phyloP scores from a whole-genome alignment of 23 tunicate species.

The Botrylloides violaceus region DNA sequence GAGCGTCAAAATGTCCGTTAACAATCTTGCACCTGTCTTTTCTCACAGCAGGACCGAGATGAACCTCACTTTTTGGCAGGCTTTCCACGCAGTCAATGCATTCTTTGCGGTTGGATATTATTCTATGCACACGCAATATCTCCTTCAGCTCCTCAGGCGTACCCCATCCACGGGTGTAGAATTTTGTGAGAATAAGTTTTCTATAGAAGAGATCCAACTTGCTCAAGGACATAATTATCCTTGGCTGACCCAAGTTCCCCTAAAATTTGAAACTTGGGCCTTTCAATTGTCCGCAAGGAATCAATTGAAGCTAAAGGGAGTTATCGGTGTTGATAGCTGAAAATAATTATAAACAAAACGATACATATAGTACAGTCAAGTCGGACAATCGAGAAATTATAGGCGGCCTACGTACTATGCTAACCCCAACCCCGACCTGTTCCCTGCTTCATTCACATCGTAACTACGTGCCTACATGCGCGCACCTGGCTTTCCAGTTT shows the following conservation, averaged over 20 bases:
- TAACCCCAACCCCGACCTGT: too few species aligned
- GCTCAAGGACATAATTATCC: constrained; percentile 39
- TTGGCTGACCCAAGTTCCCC: not conserved
- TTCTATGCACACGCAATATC: constrained; percentile 52
- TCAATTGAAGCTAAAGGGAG: too few species aligned
- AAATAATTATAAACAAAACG: too few species aligned
- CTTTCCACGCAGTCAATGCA: constrained; percentile 34
- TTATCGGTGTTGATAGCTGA: too few species aligned
- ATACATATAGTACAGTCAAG: too few species aligned
- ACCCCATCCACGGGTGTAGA: constrained; percentile 93
- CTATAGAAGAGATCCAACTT: constrained; percentile 68
- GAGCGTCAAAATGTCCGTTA: constrained; percentile 62
- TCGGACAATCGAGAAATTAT: too few species aligned
- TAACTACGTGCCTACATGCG: too few species aligned
- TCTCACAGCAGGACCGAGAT: constrained; percentile 14
- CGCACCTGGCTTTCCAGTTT: too few species aligned
- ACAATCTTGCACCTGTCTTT: constrained; percentile 25
- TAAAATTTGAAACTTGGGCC: not conserved
- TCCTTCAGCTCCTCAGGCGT: constrained; percentile 74
- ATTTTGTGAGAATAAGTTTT: constrained; percentile 59
- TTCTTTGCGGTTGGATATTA: constrained; percentile 43
- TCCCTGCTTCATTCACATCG: too few species aligned
- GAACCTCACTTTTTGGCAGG: constrained; percentile 7
- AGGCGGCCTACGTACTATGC: too few species aligned
- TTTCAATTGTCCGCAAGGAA: too few species aligned